These are phyloP conservation scores for Unio delphinus DNA, from an alignment of 2,888 invertebrate genomes.

Conservation along the genomic window DNA sequence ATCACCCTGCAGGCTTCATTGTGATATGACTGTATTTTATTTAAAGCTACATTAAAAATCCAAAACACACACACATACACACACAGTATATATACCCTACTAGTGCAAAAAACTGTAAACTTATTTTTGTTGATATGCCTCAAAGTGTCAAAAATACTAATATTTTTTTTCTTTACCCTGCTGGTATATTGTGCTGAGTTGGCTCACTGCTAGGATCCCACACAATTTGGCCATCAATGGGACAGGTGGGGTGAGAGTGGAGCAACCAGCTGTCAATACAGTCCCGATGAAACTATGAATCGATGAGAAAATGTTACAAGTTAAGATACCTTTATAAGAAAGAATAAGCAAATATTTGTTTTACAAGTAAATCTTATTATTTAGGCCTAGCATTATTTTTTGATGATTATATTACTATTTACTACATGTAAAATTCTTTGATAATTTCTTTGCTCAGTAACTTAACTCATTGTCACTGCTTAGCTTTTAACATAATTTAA, in stretches of 20 bases:
- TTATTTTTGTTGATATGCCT: not conserved
- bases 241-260: slow-evolving; percentile 69
- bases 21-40: too few species aligned
- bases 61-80: too few species aligned
- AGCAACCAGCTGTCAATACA: slow-evolving; percentile 72
- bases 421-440: too few species aligned
- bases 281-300: slow-evolving; percentile 66
- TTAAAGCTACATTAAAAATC: too few species aligned
- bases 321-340: not conserved
- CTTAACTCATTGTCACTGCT: too few species aligned
- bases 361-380: not conserved
- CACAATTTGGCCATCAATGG: slow-evolving; percentile 64
- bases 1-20: too few species aligned
- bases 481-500: too few species aligned
- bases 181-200: too few species aligned
- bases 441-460: too few species aligned
- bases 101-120: not conserved
- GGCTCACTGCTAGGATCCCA: slow-evolving; percentile 38
- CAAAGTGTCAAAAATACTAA: not conserved
- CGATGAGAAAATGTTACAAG: not conserved
- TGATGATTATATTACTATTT: too few species aligned
- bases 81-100: too few species aligned
- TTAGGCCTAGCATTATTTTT: not conserved
- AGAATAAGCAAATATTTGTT: not conserved
- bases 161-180: not conserved